Base-by-base conservation (phyloP, 2,888 invertebrate species). In the Dolomedes plantarius region DNA sequence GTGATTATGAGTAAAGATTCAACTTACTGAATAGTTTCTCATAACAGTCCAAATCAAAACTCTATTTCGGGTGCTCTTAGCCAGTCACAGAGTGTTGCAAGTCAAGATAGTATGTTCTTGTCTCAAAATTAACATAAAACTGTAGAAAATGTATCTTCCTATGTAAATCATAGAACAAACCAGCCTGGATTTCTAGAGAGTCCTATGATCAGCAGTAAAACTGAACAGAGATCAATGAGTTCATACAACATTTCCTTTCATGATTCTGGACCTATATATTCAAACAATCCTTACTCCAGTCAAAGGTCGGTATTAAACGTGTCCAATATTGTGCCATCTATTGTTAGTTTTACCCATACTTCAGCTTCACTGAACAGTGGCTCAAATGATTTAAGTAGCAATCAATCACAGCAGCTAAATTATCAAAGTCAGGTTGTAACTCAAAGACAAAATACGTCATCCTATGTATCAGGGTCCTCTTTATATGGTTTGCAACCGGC, bases 11-110 rank as follows among this genome's bases (percentile, higher is more conserved):
- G 73, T 36, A 86, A 86, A 79, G 86, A 86, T 31, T 72, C 86
- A 29, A 71, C 75, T 19, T 86, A 86, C 67, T 80, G 64, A 27
- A 75, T 86, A 62, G 80, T 75, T 39, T 76, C 86, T 19, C 86
- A 86, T 23, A 80, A n/a, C 28, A 86, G 69, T 71, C 73, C 75
- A 39, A 86, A 32, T 68, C 86, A 86, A 72, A 86, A 76, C 32
- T 69, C 75, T 32, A 76, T 86, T 9, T 76, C 86, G 13, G 80
- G 31, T 73, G 86, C 86, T 41, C 86, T 86, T 86, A 74, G 62
- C 69, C 86, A 86, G 78, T 78, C 86, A 75, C 86, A 86, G 76
- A 86, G 86, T 80, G 86, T 86, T 72, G 75, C 86, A 80, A 78
- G 31, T 62, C 86, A 86, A 72, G 86, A 86, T n/a, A 80, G 75